These are phyloP conservation scores for Cranoglanis bouderius DNA, from an alignment of 2,113 vertebrate genomes.

Conservation along the genomic window DNA sequence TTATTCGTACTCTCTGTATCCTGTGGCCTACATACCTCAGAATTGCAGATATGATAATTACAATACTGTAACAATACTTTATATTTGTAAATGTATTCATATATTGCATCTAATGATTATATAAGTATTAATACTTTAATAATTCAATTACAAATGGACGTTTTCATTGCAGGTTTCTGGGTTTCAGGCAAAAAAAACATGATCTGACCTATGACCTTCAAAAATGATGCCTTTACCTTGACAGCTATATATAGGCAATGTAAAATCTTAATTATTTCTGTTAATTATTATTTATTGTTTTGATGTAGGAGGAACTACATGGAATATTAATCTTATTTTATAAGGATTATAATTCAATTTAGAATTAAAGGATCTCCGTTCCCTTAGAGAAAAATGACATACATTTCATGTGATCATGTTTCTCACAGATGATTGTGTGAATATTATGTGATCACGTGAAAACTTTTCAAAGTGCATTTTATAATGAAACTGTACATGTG, in stretches of 20 bases:
- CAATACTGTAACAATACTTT: neutral
- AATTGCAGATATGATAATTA: neutral
- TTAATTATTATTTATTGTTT: neutral
- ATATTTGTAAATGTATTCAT: neutral
- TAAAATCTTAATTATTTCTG: neutral
- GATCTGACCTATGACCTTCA: neutral
- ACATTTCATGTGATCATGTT: neutral
- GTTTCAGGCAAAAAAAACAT: neutral
- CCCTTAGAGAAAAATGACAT: neutral
- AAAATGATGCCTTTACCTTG: neutral
- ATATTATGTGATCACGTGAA: neutral
- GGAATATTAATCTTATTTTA: neutral
- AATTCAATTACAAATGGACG: neutral
- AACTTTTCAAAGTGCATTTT: neutral
- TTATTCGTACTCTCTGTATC: neutral
- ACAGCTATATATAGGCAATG: neutral
- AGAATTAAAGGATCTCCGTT: neutral
- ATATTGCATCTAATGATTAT: neutral
- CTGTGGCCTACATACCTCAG: neutral
- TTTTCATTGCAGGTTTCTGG: neutral
- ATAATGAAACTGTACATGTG: neutral
- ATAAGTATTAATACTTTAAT: neutral
- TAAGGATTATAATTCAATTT: neutral
- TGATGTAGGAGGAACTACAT: neutral
- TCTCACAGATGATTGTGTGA: neutral